Percentiles rank a stretch among this genome's conserved stretches.
These are phyloP conservation scores for Tipula helvola DNA, from an alignment of 2,888 invertebrate genomes.

Conservation along the genomic window DNA sequence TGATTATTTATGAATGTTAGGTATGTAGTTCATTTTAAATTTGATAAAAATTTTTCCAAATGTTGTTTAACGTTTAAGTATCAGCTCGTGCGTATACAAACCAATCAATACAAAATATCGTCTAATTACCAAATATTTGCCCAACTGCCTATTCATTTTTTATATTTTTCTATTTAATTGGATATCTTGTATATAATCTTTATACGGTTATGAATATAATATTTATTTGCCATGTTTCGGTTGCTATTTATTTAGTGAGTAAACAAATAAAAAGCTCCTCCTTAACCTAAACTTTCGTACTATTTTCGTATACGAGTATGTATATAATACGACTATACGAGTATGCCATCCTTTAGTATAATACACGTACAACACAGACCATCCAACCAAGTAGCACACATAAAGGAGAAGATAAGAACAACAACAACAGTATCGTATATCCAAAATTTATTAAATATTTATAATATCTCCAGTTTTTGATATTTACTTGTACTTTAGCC, in stretches of 20 bases:
- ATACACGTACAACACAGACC: not conserved
- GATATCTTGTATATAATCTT: not conserved
- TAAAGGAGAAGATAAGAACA: not conserved
- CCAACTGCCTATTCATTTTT: not conserved
- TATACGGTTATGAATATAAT: not conserved
- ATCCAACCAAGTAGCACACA: not conserved
- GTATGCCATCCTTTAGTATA: not conserved
- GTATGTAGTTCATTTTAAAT: no score
- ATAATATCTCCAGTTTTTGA: not conserved
- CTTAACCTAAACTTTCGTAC: not conserved
- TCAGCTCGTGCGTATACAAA: not conserved
- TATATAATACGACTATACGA: no score
- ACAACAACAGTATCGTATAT: not conserved
- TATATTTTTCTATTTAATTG: not conserved
- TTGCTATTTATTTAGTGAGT: not conserved
- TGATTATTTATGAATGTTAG: no score
- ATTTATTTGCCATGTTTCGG: not conserved
- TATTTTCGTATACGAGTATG: not conserved
- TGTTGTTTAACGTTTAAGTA: not conserved
- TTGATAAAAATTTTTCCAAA: not conserved
- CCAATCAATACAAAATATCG: not conserved
- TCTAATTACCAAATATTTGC: not conserved
- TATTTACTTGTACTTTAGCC: not conserved
- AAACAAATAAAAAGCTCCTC: not conserved
- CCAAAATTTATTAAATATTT: not conserved